Evolutionary conservation across 2,113 vertebrate genomes (phyloP), one percentile per base, ranked within the genome.

Genomic region (Tor tambroides): DNA sequence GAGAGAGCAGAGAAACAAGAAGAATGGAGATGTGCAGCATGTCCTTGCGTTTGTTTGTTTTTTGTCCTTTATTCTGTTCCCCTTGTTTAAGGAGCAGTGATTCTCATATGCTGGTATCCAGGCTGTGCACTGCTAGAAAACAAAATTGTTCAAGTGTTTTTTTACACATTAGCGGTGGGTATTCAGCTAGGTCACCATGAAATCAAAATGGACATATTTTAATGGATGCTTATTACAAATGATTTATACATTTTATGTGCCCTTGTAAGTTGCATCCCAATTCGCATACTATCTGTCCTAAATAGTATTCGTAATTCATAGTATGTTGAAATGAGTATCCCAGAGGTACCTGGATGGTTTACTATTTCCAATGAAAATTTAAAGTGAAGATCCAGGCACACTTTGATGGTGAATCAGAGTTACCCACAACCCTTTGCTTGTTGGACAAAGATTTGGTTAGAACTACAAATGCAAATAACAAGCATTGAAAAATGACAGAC

Each of bases 31-130:
- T 79, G 23, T 77, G 59, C 63, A 56, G 43, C 46, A 12, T 72
- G 76, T 76, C 67, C 35, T 49, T 56, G 71, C 7, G 71, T 80
- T 86, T 80, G 71, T 72, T 80, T 26, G 9, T 65, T 51, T 76
- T 15, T 30, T 38, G 61, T 78, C 10, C 2, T 35, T 79, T 63
- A 56, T 8, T 19, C 41, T 35, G 12, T 26, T 3, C 28, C 43
- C 51, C 59, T 67, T 61, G 46, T 51, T 54, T 38, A 67, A 79
- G 28, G 3, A 23, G n/a, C 69, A 56, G 49, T 21, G 41, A 56
- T 80, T 86, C 23, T 41, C n/a, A 4, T 65, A 26, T 32, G 15
- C 19, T 32, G 54, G 7, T 21, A 67, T 32, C 28, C 65, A 69
- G 51, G 54, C 21, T 32, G 28, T 69, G 65, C 6, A 7, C 3